Percentiles rank a stretch among this genome's conserved stretches.
Evolutionary conservation across 64 coral and sea anemone genomes (phyloP).

Genomic region (Astreopora myriophthalma): DNA sequence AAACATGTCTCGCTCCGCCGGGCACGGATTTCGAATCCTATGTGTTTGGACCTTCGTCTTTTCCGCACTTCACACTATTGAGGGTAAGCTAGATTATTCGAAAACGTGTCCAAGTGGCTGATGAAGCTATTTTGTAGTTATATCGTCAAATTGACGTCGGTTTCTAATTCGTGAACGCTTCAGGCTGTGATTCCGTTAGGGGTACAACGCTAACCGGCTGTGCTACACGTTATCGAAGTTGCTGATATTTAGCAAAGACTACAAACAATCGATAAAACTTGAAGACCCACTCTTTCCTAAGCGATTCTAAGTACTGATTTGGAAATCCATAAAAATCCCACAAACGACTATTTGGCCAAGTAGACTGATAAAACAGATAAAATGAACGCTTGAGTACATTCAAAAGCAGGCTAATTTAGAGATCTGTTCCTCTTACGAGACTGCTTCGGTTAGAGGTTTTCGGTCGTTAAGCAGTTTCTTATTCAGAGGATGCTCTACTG

Average conservation of each 20-base stretch:
- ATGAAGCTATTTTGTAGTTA: not conserved
- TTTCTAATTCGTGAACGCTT: not conserved
- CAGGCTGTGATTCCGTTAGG: not conserved
- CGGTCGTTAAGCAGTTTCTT: not conserved
- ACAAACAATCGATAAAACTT: not conserved
- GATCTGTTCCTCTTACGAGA: too few relatives aligned
- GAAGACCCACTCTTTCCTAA: not conserved
- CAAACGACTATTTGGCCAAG: not conserved
- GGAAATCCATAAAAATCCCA: not conserved
- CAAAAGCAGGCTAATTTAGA: too few relatives aligned
- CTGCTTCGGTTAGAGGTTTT: too few relatives aligned
- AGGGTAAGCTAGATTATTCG: not conserved
- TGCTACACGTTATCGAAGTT: not conserved
- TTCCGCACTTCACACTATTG: not conserved
- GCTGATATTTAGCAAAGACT: not conserved
- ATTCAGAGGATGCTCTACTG: not conserved
- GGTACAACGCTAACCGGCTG: not conserved
- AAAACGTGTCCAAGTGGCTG: not conserved
- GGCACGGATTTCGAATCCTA: not conserved
- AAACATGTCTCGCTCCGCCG: not conserved
- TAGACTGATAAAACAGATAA: not conserved
- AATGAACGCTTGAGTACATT: too few relatives aligned
- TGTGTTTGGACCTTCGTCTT: not conserved
- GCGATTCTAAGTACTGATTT: not conserved
- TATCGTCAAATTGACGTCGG: not conserved